Conservation (phyloP, 2,888 invertebrate species). For the Sesamia inferens region DNA sequence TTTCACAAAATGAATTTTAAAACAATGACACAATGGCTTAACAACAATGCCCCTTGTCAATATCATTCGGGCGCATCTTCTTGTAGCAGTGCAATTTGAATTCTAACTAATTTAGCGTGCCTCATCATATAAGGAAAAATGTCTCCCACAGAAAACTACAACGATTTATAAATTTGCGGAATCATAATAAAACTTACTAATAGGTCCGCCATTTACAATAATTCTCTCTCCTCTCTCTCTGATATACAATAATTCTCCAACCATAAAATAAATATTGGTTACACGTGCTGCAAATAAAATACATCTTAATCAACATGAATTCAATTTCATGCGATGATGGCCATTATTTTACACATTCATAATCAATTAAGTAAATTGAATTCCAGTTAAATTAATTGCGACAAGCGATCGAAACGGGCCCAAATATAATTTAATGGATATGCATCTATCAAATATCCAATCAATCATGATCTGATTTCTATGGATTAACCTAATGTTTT, state of each 20-base stretch:
- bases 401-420: conserved; percentile 18
- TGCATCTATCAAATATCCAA: conserved; percentile 30
- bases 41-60: neutral
- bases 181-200: neutral
- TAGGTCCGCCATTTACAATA: neutral
- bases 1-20: neutral
- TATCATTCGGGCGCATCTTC: no score
- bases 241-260: neutral
- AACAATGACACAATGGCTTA: neutral
- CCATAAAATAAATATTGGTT: neutral
- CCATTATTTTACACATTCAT: conserved; percentile 4
- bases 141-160: neutral
- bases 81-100: neutral
- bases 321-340: conserved; percentile 5
- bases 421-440: conserved; percentile 34
- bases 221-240: no score
- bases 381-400: conserved; percentile 23
- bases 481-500: conserved; percentile 19
- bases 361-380: conserved; percentile 33
- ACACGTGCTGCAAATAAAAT: neutral
- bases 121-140: neutral
- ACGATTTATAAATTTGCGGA: neutral
- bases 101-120: neutral
- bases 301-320: neutral
- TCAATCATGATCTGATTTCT: conserved; percentile 5